Evolutionary conservation across 2,797 vertebrate species (phyloP).

Genomic region (Manis javanica): DNA sequence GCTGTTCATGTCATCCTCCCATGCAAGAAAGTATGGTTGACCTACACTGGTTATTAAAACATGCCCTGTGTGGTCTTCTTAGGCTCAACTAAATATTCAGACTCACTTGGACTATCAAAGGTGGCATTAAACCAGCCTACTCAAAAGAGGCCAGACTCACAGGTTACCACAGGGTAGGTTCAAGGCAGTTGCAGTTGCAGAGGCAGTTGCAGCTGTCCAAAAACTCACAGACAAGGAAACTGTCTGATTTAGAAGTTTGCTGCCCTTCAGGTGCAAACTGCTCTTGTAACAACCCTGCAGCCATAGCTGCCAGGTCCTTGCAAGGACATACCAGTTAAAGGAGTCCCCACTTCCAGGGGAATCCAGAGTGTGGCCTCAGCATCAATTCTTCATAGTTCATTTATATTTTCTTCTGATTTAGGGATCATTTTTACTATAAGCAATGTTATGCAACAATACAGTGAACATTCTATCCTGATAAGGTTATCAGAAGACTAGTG

Average conservation of each 20-base stretch:
- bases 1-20: neutral
- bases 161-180: neutral
- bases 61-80: neutral
- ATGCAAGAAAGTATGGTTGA: neutral
- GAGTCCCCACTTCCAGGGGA: neutral
- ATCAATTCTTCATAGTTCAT: neutral
- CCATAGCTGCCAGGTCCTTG: neutral
- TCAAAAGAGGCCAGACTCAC: neutral
- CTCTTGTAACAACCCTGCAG: neutral
- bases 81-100: neutral
- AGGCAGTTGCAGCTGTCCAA: neutral
- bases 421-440: neutral
- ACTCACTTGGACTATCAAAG: neutral
- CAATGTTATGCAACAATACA: neutral
- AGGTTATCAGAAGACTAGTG: neutral
- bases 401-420: neutral
- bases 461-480: neutral
- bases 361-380: neutral
- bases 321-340: neutral
- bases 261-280: neutral
- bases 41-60: neutral
- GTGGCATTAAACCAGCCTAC: neutral
- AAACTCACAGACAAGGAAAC: neutral
- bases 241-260: neutral
- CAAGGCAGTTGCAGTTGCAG: neutral